Conservation (phyloP, 2,888 invertebrate genomes). For the Calliphora vomitoria region DNA sequence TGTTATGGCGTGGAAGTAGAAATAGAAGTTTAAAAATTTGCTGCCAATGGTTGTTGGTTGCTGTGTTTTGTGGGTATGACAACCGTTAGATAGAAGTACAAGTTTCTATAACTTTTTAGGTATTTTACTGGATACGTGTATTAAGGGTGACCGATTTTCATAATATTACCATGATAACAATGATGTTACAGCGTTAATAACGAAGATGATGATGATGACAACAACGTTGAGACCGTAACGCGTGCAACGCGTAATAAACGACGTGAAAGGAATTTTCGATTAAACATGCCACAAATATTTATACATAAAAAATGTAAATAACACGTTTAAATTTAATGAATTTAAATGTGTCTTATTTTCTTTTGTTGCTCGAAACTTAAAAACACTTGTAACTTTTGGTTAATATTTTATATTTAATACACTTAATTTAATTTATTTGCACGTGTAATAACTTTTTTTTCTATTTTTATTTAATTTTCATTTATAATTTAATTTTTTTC, state of each 20-base stretch:
- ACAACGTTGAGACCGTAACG: slow-evolving; percentile 47
- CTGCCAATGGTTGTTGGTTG: not conserved
- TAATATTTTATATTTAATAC: not conserved
- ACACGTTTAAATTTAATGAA: not conserved
- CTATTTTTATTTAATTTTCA: slow-evolving; percentile 17
- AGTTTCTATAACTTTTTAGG: not conserved
- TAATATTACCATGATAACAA: slow-evolving; percentile 36
- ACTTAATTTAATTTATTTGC: not conserved
- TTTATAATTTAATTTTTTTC: slow-evolving; percentile 22
- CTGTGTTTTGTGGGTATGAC: not conserved
- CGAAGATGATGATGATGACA: slow-evolving; percentile 24
- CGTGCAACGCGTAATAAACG: slow-evolving; percentile 53
- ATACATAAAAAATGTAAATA: not conserved
- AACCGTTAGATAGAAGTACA: not conserved
- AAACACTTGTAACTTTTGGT: not conserved
- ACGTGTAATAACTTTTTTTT: not conserved
- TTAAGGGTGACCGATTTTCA: slow-evolving; percentile 59
- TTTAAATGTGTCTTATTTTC: not conserved
- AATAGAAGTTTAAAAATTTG: not conserved
- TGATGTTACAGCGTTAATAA: slow-evolving; percentile 32
- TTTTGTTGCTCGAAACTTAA: not conserved
- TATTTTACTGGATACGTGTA: slow-evolving; percentile 8
- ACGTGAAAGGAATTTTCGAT: slow-evolving; percentile 58
- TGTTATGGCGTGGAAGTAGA: not conserved
- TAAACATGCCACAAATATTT: slow-evolving; percentile 16